Percentiles rank a stretch among this genome's conserved stretches.
Conservation (phyloP, 2,113 vertebrate genomes). For the Rissa tridactyla region DNA sequence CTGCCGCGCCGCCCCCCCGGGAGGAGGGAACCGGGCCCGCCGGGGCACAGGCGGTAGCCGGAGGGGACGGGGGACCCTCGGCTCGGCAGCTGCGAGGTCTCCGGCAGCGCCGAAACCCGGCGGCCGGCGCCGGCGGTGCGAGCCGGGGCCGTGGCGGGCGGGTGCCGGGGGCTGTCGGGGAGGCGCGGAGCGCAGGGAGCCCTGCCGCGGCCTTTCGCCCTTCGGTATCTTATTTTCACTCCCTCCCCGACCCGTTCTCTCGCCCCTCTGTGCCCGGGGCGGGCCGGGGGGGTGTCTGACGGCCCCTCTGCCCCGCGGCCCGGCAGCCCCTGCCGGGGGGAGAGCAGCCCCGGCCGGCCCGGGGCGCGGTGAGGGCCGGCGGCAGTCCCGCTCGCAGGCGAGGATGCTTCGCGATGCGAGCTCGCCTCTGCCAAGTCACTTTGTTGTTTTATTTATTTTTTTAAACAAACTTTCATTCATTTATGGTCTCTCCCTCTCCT, state of each 20-base stretch:
- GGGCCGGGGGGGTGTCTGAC: no score
- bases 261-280: no score
- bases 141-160: neutral
- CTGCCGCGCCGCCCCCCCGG: neutral
- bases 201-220: neutral
- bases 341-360: neutral
- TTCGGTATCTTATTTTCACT: neutral
- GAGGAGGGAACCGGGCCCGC: no score
- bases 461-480: conserved; percentile 81
- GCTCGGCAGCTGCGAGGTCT: neutral
- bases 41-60: neutral
- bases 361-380: neutral
- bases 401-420: conserved; percentile 52
- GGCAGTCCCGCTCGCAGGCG: neutral
- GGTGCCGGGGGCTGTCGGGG: neutral
- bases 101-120: neutral
- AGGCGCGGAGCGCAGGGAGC: neutral
- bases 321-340: neutral
- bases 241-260: neutral
- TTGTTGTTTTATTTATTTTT: conserved; percentile 73
- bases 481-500: conserved; percentile 58
- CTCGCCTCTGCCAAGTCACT: conserved; percentile 70
- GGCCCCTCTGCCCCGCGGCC: neutral
- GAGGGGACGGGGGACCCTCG: neutral
- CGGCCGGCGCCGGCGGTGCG: neutral